Conservation (phyloP, 2,797 vertebrate genomes). For the Diceros bicornis region DNA sequence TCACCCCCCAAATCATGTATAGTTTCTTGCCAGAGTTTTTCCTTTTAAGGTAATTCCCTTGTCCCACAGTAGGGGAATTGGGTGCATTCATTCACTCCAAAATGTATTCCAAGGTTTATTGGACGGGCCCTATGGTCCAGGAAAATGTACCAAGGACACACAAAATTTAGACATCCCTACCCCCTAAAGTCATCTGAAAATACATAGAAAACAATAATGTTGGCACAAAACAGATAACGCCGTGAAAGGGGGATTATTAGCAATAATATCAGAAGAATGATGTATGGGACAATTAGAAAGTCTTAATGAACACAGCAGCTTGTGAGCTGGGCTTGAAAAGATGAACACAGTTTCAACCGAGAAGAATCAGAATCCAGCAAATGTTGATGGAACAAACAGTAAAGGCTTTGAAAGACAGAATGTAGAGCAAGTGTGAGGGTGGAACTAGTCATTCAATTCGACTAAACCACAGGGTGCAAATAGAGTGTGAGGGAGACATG, state of each 20-base stretch:
- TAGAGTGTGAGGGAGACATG: background rate
- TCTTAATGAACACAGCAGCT: background rate
- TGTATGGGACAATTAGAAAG: background rate
- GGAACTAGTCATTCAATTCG: background rate
- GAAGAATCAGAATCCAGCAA: background rate
- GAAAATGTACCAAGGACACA: background rate
- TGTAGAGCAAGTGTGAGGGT: background rate
- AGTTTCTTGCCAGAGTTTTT: slow-evolving; percentile 71
- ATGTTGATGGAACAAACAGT: background rate
- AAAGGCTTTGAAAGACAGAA: background rate
- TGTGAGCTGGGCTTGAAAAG: background rate
- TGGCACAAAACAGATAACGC: background rate
- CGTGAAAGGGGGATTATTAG: background rate
- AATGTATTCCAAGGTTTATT: slow-evolving; percentile 30
- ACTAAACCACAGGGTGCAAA: background rate
- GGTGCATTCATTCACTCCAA: background rate
- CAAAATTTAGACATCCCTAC: background rate
- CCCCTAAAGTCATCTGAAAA: background rate
- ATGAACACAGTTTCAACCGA: background rate
- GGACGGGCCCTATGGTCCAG: background rate
- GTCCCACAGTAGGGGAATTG: background rate
- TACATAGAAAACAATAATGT: background rate
- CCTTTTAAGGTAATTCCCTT: slow-evolving; percentile 77
- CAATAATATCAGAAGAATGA: background rate
- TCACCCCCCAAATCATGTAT: slow-evolving; percentile 69